These are phyloP conservation scores for Drosophila jambulina DNA, from an alignment of 1,140 invertebrate species.

Conservation along the genomic window DNA sequence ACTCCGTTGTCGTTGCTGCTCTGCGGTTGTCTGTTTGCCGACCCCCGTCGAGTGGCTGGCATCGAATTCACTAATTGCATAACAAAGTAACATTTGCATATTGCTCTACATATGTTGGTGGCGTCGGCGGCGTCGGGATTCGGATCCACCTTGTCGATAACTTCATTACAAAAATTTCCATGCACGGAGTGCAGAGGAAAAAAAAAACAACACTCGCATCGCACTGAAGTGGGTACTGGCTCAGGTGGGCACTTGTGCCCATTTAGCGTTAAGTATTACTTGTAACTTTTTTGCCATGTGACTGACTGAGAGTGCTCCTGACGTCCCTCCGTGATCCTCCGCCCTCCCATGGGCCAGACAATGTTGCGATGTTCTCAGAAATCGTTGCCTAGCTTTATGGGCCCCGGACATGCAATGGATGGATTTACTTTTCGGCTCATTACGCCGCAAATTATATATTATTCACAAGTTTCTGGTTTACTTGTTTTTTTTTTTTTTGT, in stretches of 20 bases:
- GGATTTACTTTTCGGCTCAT: slow-evolving; percentile 57
- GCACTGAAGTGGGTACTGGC: slow-evolving; percentile 30
- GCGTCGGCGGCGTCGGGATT: slow-evolving; percentile 18
- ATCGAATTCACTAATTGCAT: slow-evolving; percentile 85
- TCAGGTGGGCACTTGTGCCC: slow-evolving; percentile 71
- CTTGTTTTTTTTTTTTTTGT: neutral
- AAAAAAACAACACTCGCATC: slow-evolving; percentile 38
- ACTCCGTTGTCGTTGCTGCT: slow-evolving; percentile 41
- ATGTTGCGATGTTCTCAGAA: slow-evolving; percentile 64
- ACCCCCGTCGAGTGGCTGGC: slow-evolving; percentile 53
- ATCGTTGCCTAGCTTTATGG: slow-evolving; percentile 75
- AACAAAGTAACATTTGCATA: slow-evolving; percentile 85
- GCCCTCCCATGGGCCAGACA: slow-evolving; percentile 47
- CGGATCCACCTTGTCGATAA: slow-evolving; percentile 68
- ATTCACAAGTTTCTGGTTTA: slow-evolving; percentile 41
- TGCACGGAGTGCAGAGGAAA: slow-evolving; percentile 19
- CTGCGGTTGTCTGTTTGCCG: slow-evolving; percentile 48
- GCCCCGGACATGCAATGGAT: slow-evolving; percentile 61
- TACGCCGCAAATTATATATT: slow-evolving; percentile 73
- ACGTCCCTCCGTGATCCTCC: slow-evolving; percentile 5
- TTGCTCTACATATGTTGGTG: slow-evolving; percentile 77
- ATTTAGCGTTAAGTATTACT: slow-evolving; percentile 80
- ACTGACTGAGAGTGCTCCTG: slow-evolving; percentile 63
- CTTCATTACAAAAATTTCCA: slow-evolving; percentile 76
- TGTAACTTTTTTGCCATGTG: slow-evolving; percentile 79